Percentiles rank a stretch among this genome's conserved stretches.
Conservation (phyloP, 2,888 invertebrate genomes). For the Clepsis dumicolana region DNA sequence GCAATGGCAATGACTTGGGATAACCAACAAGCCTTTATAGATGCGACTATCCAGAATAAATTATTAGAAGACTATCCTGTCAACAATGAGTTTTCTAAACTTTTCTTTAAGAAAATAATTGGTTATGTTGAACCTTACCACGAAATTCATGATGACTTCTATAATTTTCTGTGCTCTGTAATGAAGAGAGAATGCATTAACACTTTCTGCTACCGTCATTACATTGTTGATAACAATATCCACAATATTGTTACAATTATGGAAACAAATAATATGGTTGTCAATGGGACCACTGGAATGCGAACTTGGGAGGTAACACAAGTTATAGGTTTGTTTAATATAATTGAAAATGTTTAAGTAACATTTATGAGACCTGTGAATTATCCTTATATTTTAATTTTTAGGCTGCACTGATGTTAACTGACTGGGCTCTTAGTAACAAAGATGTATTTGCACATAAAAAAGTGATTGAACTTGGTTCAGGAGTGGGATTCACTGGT, state of each 20-base stretch:
- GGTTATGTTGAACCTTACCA: slow-evolving; percentile 82
- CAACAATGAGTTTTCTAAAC: slow-evolving; percentile 86
- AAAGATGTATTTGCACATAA: slow-evolving; percentile 80
- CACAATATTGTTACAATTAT: slow-evolving; percentile 84
- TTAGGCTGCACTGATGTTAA: slow-evolving; percentile 89
- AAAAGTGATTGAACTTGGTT: slow-evolving; percentile 90
- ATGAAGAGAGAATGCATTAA: slow-evolving; percentile 69
- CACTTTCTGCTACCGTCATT: slow-evolving; percentile 88
- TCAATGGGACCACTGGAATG: slow-evolving; percentile 92
- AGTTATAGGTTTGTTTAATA: slow-evolving; percentile 21
- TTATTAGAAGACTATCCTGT: slow-evolving; percentile 87
- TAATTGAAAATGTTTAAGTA: too few species aligned
- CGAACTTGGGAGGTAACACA: slow-evolving; percentile 90
- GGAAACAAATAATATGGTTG: slow-evolving; percentile 90
- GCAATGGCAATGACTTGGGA: slow-evolving; percentile 72
- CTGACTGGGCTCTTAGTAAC: slow-evolving; percentile 90
- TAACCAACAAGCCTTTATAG: slow-evolving; percentile 86
- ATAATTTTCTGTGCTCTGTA: slow-evolving; percentile 84
- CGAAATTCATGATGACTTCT: slow-evolving; percentile 89
- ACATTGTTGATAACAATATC: slow-evolving; percentile 73
- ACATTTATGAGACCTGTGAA: not conserved
- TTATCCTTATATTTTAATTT: slow-evolving; percentile 48
- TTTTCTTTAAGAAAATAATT: slow-evolving; percentile 89
- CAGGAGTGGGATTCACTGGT: slow-evolving; percentile 91
- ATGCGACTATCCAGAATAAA: slow-evolving; percentile 84